phyloP scores from a whole-genome alignment of 2,113 vertebrate genomes.

The Pygoscelis adeliae region DNA sequence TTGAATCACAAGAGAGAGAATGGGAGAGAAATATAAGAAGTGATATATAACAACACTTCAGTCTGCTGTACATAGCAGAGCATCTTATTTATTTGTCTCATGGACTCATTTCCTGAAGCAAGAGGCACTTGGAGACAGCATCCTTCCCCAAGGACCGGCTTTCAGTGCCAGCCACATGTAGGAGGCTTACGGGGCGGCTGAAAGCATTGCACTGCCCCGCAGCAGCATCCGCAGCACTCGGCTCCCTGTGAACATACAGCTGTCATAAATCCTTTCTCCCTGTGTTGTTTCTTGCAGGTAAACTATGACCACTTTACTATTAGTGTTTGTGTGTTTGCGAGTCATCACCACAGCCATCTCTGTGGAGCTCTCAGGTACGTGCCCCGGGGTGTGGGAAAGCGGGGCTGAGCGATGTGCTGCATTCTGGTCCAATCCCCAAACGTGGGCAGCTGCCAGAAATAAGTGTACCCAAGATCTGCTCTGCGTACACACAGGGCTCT shows the following conservation, averaged over 20 bases:
- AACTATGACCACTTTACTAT: slow-evolving; percentile 86
- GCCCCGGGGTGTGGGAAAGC: not conserved
- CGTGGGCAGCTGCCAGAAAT: not conserved
- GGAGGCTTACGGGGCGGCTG: not conserved
- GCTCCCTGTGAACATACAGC: not conserved
- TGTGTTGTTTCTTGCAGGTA: slow-evolving; percentile 78
- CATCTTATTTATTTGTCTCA: not conserved
- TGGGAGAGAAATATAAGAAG: not conserved
- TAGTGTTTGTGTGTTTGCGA: slow-evolving; percentile 81
- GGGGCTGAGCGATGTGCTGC: not conserved
- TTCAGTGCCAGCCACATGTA: not conserved
- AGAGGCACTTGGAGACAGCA: not conserved
- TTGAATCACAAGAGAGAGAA: not conserved
- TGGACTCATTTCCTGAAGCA: not conserved
- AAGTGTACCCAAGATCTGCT: not conserved
- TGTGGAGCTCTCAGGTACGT: slow-evolving; percentile 79
- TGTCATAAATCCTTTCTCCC: not conserved
- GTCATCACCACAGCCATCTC: slow-evolving; percentile 75
- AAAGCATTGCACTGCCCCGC: not conserved
- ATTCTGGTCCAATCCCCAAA: not conserved
- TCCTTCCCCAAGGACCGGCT: not conserved
- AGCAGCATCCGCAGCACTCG: not conserved
- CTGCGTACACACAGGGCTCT: not conserved
- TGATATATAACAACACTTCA: not conserved
- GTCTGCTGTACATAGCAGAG: not conserved